Evolutionary conservation across 2,113 vertebrate species (phyloP).

Genomic region (Elaphurus davidianus): DNA sequence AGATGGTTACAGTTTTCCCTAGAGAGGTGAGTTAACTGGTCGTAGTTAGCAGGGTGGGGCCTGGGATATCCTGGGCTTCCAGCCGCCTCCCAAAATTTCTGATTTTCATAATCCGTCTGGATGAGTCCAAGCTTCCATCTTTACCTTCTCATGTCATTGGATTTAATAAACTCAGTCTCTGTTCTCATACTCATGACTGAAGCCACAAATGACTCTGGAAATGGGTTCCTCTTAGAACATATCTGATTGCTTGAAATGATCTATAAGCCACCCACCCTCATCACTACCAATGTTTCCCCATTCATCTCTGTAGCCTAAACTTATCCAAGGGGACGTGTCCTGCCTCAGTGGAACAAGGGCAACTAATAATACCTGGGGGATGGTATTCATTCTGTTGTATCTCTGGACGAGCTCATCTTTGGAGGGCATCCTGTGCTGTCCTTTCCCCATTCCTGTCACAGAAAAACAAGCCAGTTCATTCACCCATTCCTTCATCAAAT

Average conservation of each 20-base stretch:
- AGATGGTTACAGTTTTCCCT: not conserved
- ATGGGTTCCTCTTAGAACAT: not conserved
- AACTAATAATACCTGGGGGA: conserved; percentile 90
- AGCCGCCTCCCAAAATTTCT: not conserved
- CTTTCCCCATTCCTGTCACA: conserved; percentile 97
- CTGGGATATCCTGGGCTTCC: not conserved
- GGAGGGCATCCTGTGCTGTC: conserved; percentile 98
- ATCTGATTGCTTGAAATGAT: not conserved
- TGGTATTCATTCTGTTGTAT: conserved; percentile 99
- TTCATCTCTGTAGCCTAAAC: not conserved
- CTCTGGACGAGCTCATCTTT: conserved; percentile 99
- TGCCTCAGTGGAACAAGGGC: not conserved
- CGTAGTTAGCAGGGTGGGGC: not conserved
- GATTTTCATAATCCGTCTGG: not conserved
- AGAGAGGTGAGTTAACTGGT: not conserved
- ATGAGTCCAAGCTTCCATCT: not conserved
- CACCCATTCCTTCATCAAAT: not conserved
- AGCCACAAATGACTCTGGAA: not conserved
- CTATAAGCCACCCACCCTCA: not conserved
- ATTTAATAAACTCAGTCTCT: not conserved
- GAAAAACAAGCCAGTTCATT: conserved; percentile 45
- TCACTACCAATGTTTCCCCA: not conserved
- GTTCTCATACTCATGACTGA: not conserved
- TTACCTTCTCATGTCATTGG: not conserved
- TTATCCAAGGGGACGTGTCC: not conserved